Base-by-base conservation (phyloP, 2,888 invertebrate genomes). In the Drosophila prolongata region DNA sequence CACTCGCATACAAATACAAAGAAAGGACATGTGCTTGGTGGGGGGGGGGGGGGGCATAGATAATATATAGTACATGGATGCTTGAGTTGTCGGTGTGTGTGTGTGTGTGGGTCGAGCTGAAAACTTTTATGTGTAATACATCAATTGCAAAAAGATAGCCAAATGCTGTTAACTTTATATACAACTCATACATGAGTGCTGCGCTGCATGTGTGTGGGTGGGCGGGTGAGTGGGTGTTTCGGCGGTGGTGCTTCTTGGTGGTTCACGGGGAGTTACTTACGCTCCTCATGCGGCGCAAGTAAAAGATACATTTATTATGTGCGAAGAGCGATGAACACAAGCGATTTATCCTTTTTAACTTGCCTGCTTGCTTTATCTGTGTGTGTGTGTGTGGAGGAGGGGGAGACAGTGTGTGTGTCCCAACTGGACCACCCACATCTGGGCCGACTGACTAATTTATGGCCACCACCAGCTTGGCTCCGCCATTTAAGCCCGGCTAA, bases 141-240 rank as follows among this genome's bases (percentile, higher is more conserved):
- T 90, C 90, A 90, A 90, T 90, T 90, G 90, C 91, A 90, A 91
- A 90, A 90, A 90, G 85, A 89, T 90, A 91, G 90, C 85, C 91
- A 84, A 84, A 84, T 84, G 89, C 81, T 90, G 89, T 89, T 85
- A 85, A 85, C 87, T 86, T 86, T 89, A 86, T 86, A 87, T 89
- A 89, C 87, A 85, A 77, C 75, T 83, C 66, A 80, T 66, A 69
- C 49, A 64, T 61, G 56, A 42, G 42, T 42, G 14, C 14, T 35
- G 59, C 42, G 60, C 34, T 49, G 57, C 50, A 37, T 56, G 30
- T 50, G 52, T 60, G 50, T n/a, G 58, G 55, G 19, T 42, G 40
- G n/a, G 38, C 46, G 60, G 52, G n/a, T 59, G 61, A 38, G 0
- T 34, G 47, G 47, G 30, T 34, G 47, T 30, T 3, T 34, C 14